Percentiles rank a stretch among this genome's conserved stretches.
These are phyloP conservation scores for Craseonycteris thonglongyai DNA, from an alignment of 2,113 vertebrate species.

Conservation along the genomic window DNA sequence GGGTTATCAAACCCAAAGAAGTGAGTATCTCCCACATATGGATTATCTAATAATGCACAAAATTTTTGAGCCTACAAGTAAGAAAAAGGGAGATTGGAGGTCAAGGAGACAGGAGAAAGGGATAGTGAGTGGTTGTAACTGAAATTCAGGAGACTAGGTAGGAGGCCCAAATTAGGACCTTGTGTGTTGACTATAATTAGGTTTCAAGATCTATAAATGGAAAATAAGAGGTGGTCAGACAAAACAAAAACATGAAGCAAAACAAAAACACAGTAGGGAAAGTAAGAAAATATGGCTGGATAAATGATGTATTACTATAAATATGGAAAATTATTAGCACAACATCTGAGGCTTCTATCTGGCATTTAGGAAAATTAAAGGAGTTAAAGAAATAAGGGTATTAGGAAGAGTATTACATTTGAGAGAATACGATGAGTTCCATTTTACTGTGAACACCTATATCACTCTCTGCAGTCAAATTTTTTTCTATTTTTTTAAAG, in stretches of 20 bases:
- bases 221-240: background rate
- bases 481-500: slow-evolving; percentile 4
- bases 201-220: background rate
- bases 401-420: background rate
- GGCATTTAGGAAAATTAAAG: background rate
- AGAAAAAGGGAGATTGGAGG: background rate
- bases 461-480: background rate
- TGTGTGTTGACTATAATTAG: background rate
- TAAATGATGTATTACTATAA: background rate
- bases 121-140: background rate
- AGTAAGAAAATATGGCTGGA: background rate
- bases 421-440: background rate
- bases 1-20: background rate
- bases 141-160: background rate
- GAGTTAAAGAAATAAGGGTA: background rate
- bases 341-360: background rate
- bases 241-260: background rate
- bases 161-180: background rate
- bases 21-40: background rate
- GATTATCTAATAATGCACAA: background rate
- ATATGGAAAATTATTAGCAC: too few relatives aligned
- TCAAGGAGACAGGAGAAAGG: background rate
- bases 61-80: background rate
- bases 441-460: background rate
- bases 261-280: background rate